Evolutionary conservation across 2,797 vertebrate genomes (phyloP).

Genomic region (Moxostoma hubbsi): DNA sequence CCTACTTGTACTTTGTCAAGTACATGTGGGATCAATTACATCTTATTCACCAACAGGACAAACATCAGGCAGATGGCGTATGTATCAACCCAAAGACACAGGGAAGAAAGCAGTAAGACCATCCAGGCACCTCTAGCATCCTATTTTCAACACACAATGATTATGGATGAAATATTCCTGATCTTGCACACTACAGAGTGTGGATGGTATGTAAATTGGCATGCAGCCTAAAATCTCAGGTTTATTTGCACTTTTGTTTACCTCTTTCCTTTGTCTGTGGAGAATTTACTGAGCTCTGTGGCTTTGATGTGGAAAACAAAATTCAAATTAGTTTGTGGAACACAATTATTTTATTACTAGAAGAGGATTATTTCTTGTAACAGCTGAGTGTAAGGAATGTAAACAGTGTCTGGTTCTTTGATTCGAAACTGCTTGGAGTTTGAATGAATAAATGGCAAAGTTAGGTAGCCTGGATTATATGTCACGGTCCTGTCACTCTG

Average conservation of each 20-base stretch:
- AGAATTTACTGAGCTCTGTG: conserved; percentile 26
- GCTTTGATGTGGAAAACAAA: conserved; percentile 22
- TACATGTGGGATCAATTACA: no score
- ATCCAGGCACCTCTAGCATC: no score
- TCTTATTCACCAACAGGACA: no score
- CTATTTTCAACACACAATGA: no score
- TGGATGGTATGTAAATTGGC: no score
- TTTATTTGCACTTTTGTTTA: conserved; percentile 7
- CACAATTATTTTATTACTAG: conserved; percentile 23
- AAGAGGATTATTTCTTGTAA: conserved; percentile 7
- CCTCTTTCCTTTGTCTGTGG: not conserved
- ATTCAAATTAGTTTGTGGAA: conserved; percentile 3
- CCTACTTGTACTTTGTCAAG: no score
- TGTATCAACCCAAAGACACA: no score
- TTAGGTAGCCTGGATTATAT: not conserved
- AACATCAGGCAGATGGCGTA: no score
- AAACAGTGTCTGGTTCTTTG: conserved; percentile 25
- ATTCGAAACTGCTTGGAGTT: conserved; percentile 3
- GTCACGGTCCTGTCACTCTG: no score
- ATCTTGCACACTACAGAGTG: no score
- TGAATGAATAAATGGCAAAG: not conserved
- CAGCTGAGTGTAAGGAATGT: conserved; percentile 13
- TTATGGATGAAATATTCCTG: no score
- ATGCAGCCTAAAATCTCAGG: conserved; percentile 6
- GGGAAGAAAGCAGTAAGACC: no score